A percentile compares a stretch with the other conserved stretches of the same genome.
phyloP scores from a whole-genome alignment of 2,797 vertebrate species.

The Intellagama lesueurii region DNA sequence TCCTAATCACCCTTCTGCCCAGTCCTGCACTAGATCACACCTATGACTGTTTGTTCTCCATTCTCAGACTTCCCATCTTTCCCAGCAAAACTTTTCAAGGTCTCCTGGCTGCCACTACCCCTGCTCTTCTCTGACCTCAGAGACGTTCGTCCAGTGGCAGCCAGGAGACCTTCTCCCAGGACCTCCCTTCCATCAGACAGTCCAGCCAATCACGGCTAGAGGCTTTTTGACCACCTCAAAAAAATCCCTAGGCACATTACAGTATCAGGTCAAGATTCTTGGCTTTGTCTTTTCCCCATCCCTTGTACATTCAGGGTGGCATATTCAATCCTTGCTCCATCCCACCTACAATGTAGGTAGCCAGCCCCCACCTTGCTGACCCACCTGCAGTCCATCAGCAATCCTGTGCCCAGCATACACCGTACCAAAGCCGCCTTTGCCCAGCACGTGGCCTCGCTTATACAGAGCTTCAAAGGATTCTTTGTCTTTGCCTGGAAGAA shows the following conservation, averaged over 20 bases:
- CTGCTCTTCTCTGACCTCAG: neutral
- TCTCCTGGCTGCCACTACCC: neutral
- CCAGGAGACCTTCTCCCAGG: neutral
- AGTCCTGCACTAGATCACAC: neutral
- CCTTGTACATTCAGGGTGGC: too few relatives aligned
- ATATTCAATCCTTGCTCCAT: neutral
- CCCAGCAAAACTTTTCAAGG: neutral
- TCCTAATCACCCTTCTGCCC: neutral
- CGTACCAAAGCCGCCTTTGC: conserved; percentile 86
- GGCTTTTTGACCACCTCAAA: too few relatives aligned
- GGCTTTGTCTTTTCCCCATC: neutral
- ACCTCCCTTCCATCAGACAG: neutral
- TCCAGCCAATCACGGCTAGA: neutral
- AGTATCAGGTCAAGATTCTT: neutral
- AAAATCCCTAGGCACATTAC: neutral
- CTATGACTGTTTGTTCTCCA: neutral
- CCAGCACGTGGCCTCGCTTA: conserved; percentile 79
- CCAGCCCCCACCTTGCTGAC: neutral
- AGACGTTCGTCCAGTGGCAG: neutral
- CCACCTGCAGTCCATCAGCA: conserved; percentile 84
- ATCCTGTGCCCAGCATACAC: conserved; percentile 85
- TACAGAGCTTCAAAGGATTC: conserved; percentile 82
- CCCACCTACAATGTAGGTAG: too few relatives aligned
- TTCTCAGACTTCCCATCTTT: neutral
- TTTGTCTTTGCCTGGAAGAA: conserved; percentile 74